Percentiles rank a stretch among this genome's conserved stretches.
Evolutionary conservation across 2,113 vertebrate species (phyloP).

Genomic region (Gallinago undulata): DNA sequence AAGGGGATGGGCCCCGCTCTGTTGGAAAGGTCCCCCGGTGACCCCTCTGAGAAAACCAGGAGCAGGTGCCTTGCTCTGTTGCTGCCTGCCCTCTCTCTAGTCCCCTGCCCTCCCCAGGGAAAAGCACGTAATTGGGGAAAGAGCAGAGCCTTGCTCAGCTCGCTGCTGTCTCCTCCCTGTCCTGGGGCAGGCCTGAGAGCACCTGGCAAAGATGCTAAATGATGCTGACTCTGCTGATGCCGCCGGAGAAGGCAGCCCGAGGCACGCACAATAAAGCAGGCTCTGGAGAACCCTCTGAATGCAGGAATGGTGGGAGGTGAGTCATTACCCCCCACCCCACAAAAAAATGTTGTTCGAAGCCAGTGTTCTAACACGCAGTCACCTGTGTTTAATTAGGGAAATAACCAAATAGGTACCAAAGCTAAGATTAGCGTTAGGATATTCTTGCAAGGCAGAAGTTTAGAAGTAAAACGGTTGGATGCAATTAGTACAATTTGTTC

Average conservation of each 20-base stretch:
- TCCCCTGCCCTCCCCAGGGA: not conserved
- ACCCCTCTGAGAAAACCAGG: not conserved
- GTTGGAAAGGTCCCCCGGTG: not conserved
- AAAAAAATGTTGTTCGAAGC: not conserved
- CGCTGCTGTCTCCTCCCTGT: not conserved
- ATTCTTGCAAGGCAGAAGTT: conserved; percentile 16
- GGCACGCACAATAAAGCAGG: not conserved
- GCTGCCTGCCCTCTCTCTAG: not conserved
- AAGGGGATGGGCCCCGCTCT: accelerated
- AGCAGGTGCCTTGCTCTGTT: not conserved
- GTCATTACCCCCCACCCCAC: not conserved
- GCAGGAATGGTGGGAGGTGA: accelerated
- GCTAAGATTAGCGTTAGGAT: not conserved
- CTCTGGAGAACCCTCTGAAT: not conserved
- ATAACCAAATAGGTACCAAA: conserved; percentile 7
- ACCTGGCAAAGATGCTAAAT: conserved; percentile 16
- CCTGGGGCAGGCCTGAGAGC: not conserved
- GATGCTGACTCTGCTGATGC: not conserved
- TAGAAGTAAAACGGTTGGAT: not conserved
- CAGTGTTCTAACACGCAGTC: not conserved
- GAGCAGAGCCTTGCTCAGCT: not conserved
- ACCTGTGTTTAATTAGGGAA: conserved; percentile 30
- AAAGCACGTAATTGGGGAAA: not conserved
- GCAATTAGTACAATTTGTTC: conserved; percentile 49
- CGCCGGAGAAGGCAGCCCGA: not conserved